Base-by-base conservation (phyloP, 2,113 vertebrate species). In the Bagarius yarrelli region DNA sequence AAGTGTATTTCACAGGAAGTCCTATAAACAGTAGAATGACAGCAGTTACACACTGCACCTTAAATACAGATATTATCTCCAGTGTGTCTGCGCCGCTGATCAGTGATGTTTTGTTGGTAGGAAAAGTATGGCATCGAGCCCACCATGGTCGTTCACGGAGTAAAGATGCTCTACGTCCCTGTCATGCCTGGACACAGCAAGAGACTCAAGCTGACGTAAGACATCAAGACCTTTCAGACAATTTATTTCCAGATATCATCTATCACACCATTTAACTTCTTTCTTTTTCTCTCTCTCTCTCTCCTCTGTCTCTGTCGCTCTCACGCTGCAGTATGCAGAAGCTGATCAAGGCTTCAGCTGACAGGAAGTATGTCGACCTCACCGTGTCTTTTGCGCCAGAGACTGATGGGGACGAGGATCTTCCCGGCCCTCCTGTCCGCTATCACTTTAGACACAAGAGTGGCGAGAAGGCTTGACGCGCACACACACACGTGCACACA, bases 141-240 rank as follows among this genome's bases (percentile, higher is more conserved):
- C 69, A 96, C 94, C 0, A 99, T 99, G 97, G 98, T 99, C 15
- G 95, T 99, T 13, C 95, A 99, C 34, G 97, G 97, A 78, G 98
- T 99, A 78, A 99, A 99, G 92, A 99, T 99, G 98, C 93, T 99
- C 0, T 99, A 98, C 85, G 97, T 99, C 83, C 98, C 98, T 79
- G 92, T 98, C 86, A 97, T 99, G 95, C 98, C 98, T 2, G 98
- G 98, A 80, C 98, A 99, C 66, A 95, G 93, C 70, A 99, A 99
- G 92, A 94, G 97, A 88, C 91, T 99, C 59, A 99, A 99, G 81
- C 88, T 98, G 85, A 98, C 97, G 97, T 98, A 92, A 96, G 95
- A 92, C 66, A 19, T 18, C 27, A 21, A 15, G 32, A 8, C 18
- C 4, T 12, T 44, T 25, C 25, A 34, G 2, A 25, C 11, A 12